Percentiles rank a stretch among this genome's conserved stretches.
Evolutionary conservation across 2,888 invertebrate species (phyloP).

Genomic region (Abrostola triplasia): DNA sequence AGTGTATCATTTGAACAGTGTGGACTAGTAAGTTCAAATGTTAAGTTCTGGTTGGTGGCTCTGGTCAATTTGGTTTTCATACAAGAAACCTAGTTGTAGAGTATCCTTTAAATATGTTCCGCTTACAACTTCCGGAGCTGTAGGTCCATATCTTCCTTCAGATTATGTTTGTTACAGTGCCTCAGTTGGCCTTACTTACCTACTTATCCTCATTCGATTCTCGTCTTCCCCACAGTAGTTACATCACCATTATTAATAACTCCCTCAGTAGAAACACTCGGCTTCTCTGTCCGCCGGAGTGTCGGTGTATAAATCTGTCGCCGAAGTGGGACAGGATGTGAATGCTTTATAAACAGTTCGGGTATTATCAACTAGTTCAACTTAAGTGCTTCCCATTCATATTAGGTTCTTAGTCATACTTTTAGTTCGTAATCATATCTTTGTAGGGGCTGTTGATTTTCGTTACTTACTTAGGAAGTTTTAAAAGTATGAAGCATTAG

Average conservation of each 20-base stretch:
- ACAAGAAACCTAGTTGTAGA: too few species aligned
- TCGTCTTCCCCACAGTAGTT: conserved; percentile 1
- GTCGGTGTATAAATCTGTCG: conserved; percentile 49
- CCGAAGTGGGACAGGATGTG: conserved; percentile 45
- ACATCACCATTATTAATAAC: conserved; percentile 21
- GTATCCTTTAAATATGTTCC: too few species aligned
- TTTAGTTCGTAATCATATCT: background rate
- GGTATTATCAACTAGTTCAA: conserved; percentile 11
- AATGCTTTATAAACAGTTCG: conserved; percentile 33
- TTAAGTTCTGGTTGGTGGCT: too few species aligned
- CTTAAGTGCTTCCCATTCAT: conserved; percentile 36
- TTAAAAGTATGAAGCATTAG: background rate
- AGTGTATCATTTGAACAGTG: too few species aligned
- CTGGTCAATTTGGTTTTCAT: too few species aligned
- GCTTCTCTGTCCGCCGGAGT: conserved; percentile 16
- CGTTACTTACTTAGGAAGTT: background rate
- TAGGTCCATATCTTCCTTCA: too few species aligned
- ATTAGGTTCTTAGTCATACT: conserved; percentile 2
- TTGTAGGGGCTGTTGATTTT: background rate
- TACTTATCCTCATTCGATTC: background rate
- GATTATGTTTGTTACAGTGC: too few species aligned
- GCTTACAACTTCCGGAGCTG: too few species aligned
- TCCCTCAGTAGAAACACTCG: conserved; percentile 17
- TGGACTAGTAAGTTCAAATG: too few species aligned
- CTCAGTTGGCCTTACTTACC: background rate